Base-by-base conservation (phyloP, 2,113 vertebrate genomes). In the Hippocampus abdominalis region DNA sequence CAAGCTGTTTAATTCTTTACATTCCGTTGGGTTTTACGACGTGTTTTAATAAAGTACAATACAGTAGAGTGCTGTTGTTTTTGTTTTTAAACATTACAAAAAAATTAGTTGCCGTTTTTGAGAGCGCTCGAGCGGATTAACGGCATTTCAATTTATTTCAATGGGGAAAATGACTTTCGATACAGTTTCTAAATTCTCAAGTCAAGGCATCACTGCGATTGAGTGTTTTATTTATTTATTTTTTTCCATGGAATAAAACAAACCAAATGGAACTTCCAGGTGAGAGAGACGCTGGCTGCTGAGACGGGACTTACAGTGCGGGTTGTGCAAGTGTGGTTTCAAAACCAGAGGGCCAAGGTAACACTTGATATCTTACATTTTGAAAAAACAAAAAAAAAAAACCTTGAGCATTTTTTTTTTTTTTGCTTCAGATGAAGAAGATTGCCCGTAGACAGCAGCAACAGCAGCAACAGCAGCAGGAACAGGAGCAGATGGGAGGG, bases 261-360 rank as follows among this genome's bases (percentile, higher is more conserved):
- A 72, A 44, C 20, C 66, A 71, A 0, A 36, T 62, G 16, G 56
- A 11, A 71, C 12, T 46, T 73, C 39, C 70, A 96, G 95, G 95
- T 96, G 51, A 92, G 95, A 78, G 95, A 96, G 88, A 94, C 94
- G 0, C 85, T 96, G 79, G 95, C 94, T n/a, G 95, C 94, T 1
- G 94, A 96, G 87, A 95, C 94, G 1, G 95, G 95, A 20, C 84
- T 96, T 78, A 96, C 94, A 0, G 95, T 96, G 32, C 89, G 95
- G 6, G 95, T 96, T 61, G 95, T 96, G 0, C 94, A 96, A 77
- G 95, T 96, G 59, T 96, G 95, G 94, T 96, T 96, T 88, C 95
- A 96, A 86, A 96, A 96, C 79, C 95, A 96, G 81, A 92, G 95
- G 85, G 95, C 95, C 71, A 96, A 96, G 94, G 95, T 96, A 71